Percentiles rank a stretch among this genome's conserved stretches.
These are phyloP conservation scores for Myzus persicae DNA, from an alignment of 1,140 invertebrate species.

Conservation along the genomic window DNA sequence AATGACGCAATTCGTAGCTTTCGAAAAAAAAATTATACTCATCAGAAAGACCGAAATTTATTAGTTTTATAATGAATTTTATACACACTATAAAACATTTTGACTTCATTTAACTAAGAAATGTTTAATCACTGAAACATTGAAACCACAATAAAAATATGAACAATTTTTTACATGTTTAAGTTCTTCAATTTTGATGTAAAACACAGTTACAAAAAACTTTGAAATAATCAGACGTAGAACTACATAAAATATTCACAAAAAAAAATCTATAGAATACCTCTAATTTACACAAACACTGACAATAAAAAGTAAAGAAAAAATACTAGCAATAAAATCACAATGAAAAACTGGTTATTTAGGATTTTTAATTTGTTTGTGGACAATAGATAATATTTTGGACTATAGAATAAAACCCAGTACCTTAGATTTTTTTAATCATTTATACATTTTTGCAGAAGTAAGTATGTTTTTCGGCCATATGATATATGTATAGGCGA, in stretches of 20 bases:
- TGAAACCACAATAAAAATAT: background rate
- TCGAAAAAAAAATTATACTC: background rate
- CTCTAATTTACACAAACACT: background rate
- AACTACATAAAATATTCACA: background rate
- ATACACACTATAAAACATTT: background rate
- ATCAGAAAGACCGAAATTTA: background rate
- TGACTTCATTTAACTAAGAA: background rate
- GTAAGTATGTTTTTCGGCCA: background rate
- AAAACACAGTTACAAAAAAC: background rate
- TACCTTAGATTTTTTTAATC: background rate
- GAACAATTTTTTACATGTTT: background rate
- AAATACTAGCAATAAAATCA: background rate
- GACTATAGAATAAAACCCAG: background rate
- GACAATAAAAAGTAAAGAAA: background rate
- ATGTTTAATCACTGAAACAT: background rate
- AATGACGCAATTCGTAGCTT: background rate
- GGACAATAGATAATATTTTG: background rate
- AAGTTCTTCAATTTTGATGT: background rate
- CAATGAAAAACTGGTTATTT: background rate
- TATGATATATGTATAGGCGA: background rate
- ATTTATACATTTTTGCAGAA: background rate
- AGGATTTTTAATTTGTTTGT: background rate
- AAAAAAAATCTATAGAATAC: background rate
- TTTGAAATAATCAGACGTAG: background rate
- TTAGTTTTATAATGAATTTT: background rate